Percentiles rank a stretch among this genome's conserved stretches.
Evolutionary conservation across 2,888 invertebrate species (phyloP).

Genomic region (Eristalis pertinax): DNA sequence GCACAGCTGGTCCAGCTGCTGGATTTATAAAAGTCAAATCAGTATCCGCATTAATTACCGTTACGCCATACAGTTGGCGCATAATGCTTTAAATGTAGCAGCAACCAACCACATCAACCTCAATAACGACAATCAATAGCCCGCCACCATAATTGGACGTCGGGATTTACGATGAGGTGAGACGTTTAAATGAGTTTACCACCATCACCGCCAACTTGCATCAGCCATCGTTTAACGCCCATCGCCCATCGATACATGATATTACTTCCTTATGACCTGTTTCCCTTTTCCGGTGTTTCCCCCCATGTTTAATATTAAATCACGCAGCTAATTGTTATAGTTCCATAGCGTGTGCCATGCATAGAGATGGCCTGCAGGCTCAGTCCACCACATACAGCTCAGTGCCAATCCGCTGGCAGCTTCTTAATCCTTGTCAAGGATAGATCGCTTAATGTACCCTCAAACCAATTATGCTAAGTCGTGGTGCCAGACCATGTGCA

Average conservation of each 20-base stretch:
- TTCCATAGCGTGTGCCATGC: conserved; percentile 6
- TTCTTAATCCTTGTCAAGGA: conserved; percentile 62
- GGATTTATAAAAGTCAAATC: not conserved
- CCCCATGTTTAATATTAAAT: conserved; percentile 47
- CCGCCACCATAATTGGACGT: conserved; percentile 39
- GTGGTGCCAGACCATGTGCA: not conserved
- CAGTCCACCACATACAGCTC: conserved; percentile 3
- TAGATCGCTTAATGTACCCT: conserved; percentile 61
- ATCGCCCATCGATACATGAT: conserved; percentile 40
- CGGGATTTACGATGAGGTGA: conserved; percentile 59
- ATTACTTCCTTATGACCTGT: conserved; percentile 41
- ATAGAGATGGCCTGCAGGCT: not conserved
- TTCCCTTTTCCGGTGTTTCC: conserved; percentile 17
- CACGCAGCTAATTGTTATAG: conserved; percentile 45
- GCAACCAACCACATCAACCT: conserved; percentile 46
- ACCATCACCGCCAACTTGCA: conserved; percentile 9
- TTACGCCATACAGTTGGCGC: conserved; percentile 27
- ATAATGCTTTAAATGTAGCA: conserved; percentile 43
- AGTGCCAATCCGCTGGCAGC: conserved; percentile 12
- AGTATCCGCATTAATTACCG: conserved; percentile 39
- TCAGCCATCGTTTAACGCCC: not conserved
- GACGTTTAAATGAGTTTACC: conserved; percentile 32
- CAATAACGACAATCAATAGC: conserved; percentile 54
- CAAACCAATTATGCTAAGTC: conserved; percentile 52
- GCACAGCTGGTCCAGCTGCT: not conserved